Conservation (phyloP, 2,888 invertebrate genomes). For the Idaea straminata region DNA sequence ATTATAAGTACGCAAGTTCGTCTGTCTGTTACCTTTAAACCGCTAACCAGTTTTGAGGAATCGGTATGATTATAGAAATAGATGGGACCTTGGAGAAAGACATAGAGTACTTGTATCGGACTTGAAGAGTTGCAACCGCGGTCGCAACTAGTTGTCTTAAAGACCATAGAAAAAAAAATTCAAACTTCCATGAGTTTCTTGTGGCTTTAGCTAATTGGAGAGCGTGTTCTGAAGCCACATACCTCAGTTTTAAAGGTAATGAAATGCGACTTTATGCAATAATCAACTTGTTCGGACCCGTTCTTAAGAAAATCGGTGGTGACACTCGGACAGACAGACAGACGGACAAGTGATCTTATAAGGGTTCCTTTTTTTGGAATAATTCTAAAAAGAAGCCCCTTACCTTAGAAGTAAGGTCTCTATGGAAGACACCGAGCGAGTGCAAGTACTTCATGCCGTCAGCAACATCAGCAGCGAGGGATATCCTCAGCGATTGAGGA, state of each 20-base stretch:
- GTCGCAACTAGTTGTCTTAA: neutral
- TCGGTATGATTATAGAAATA: neutral
- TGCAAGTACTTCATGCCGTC: conserved; percentile 96
- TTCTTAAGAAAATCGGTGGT: too few species aligned
- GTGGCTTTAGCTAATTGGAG: too few species aligned
- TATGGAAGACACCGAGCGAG: conserved; percentile 94
- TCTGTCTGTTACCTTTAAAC: neutral
- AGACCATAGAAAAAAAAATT: neutral
- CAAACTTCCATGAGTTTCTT: too few species aligned
- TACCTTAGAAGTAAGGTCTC: conserved; percentile 97
- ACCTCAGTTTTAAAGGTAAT: too few species aligned
- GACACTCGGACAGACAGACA: too few species aligned
- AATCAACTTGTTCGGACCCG: too few species aligned
- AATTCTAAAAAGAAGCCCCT: too few species aligned
- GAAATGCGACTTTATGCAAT: too few species aligned
- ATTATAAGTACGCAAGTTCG: neutral
- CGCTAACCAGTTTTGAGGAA: neutral
- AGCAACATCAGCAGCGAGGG: conserved; percentile 92
- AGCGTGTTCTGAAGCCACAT: too few species aligned
- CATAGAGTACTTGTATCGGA: neutral
- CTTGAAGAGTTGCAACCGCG: neutral
- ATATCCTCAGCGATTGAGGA: conserved; percentile 89
- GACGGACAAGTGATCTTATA: too few species aligned
- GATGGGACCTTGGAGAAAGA: neutral
- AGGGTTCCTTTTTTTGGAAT: too few species aligned